Percentiles rank a stretch among this genome's conserved stretches.
Conservation (phyloP, 2,113 vertebrate species). For the Ptilorrhoa leucosticta region DNA sequence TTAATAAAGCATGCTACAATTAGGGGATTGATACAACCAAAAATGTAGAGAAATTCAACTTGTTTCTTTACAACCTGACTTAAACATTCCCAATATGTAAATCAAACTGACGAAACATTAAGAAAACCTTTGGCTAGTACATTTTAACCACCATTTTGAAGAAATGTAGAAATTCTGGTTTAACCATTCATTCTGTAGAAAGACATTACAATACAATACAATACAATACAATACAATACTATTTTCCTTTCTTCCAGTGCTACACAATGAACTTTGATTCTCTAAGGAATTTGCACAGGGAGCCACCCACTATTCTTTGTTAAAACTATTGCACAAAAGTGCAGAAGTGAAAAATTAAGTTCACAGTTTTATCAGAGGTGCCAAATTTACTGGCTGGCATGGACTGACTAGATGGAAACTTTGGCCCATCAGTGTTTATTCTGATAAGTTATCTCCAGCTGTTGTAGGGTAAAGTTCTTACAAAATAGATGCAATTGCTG, state of each 20-base stretch:
- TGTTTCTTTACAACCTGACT: neutral
- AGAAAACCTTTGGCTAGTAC: neutral
- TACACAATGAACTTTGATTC: neutral
- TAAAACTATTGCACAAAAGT: neutral
- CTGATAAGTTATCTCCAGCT: neutral
- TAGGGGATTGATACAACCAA: neutral
- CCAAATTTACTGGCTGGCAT: neutral
- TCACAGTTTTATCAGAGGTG: neutral
- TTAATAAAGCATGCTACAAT: neutral
- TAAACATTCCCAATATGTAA: neutral
- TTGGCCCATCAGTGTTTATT: constrained; percentile 29
- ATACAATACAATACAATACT: neutral
- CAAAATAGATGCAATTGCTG: neutral
- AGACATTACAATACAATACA: neutral
- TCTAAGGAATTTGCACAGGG: neutral
- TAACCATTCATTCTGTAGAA: neutral
- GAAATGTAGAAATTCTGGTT: neutral
- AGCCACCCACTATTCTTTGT: neutral
- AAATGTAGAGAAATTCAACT: neutral
- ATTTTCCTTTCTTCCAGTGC: neutral
- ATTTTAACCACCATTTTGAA: neutral
- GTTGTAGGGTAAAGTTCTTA: neutral
- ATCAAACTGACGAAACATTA: neutral
- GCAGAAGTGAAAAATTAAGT: neutral
- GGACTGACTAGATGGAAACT: neutral